A percentile compares a stretch with the other conserved stretches of the same genome.
These are phyloP conservation scores for Eubasilissa splendida DNA, from an alignment of 2,888 invertebrate species.

Conservation along the genomic window DNA sequence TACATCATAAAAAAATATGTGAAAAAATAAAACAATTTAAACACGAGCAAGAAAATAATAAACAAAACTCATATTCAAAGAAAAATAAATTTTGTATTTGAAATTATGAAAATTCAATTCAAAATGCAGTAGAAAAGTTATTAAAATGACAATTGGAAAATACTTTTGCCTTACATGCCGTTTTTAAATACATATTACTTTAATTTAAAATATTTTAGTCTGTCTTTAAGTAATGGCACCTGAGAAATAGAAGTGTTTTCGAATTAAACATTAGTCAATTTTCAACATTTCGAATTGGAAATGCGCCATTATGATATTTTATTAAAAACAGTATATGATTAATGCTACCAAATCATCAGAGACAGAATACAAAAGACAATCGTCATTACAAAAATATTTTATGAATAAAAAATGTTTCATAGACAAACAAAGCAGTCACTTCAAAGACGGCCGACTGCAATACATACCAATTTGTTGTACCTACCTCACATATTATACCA, in stretches of 20 bases:
- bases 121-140: too few species aligned
- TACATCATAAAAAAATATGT: too few species aligned
- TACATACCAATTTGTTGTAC: not conserved
- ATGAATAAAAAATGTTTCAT: slow-evolving; percentile 6
- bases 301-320: not conserved
- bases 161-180: too few species aligned
- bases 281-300: not conserved
- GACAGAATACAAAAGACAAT: not conserved
- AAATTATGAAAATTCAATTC: too few species aligned
- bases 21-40: too few species aligned
- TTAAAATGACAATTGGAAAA: too few species aligned
- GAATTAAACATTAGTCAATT: not conserved
- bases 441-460: slow-evolving; percentile 4
- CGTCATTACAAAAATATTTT: slow-evolving; percentile 10
- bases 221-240: not conserved
- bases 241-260: not conserved
- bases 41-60: too few species aligned
- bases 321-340: not conserved
- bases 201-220: too few species aligned
- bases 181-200: too few species aligned
- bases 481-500: not conserved
- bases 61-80: too few species aligned
- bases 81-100: too few species aligned
- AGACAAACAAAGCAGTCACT: slow-evolving; percentile 5
- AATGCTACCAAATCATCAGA: not conserved